Evolutionary conservation across 2,113 vertebrate genomes (phyloP), one percentile per base, ranked within the genome.

Genomic region (Ceyx margarethae): DNA sequence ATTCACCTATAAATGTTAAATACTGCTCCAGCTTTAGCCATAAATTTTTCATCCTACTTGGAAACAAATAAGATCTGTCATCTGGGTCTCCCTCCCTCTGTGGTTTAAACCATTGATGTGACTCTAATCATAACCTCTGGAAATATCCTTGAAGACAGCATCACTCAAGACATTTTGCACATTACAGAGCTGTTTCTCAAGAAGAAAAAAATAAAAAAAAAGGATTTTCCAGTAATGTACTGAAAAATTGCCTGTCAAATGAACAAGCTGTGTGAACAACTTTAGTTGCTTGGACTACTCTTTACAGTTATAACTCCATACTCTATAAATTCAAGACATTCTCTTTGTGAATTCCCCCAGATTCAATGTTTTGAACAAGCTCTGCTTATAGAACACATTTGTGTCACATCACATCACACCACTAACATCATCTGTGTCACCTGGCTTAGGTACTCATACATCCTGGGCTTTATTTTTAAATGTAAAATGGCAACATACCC

Each of bases 241-340:
- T 58, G 83, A 81, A 92, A 95, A 95, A 66, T 81, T 23, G 29
- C 73, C 67, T 72, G 67, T 91, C 77, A 71, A 64, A 54, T 75
- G 58, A 95, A 79, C 67, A 90, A 94, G 79, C 51, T 81, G 37
- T 48, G 10, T 58, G 75, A 94, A 93, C 73, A 95, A 69, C 79
- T 95, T 71, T 1, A 48, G 45, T 81, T 78, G 35, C 89, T 86
- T 88, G 60, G 54, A 83, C 90, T 94, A 62, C 28, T 65, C 82
- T 93, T 60, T 82, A 31, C 13, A 93, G 80, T 94, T 89, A 81
- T 56, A 87, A 93, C 54, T 92, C 73, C 57, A 77, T 78, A 69
- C 48, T 42, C 42, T 51, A 33, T 65, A 94, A 93, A 93, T 74
- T 88, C 81, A 93, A 95, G 61, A 95, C 89, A 89, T 80, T 87